These are phyloP conservation scores for Python bivittatus DNA, from an alignment of 2,113 vertebrate species.

Conservation along the genomic window DNA sequence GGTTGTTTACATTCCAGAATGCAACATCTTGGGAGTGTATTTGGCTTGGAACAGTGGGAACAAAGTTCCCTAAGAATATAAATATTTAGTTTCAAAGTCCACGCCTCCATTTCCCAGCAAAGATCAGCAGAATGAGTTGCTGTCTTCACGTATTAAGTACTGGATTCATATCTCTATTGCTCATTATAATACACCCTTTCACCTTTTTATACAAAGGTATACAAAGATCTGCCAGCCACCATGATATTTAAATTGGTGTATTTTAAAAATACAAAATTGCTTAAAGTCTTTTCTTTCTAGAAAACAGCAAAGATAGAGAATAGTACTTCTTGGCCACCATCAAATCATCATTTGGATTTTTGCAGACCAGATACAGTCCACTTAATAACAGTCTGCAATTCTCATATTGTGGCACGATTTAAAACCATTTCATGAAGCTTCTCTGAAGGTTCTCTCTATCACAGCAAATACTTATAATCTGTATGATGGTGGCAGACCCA, in stretches of 20 bases:
- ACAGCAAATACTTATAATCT: neutral
- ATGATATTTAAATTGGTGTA: neutral
- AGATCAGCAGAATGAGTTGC: neutral
- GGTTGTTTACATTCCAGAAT: neutral
- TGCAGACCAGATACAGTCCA: neutral
- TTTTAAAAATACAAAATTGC: neutral
- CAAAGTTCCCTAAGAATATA: neutral
- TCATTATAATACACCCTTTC: neutral
- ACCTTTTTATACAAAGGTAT: neutral
- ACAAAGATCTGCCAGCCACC: neutral
- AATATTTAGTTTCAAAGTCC: conserved; percentile 9
- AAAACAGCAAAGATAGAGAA: neutral
- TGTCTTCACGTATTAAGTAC: neutral
- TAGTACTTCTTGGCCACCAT: neutral
- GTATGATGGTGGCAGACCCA: too few species aligned
- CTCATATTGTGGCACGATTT: neutral
- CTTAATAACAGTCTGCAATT: neutral
- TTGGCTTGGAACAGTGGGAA: neutral
- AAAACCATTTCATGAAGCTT: neutral
- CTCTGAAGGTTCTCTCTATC: neutral
- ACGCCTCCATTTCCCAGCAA: neutral
- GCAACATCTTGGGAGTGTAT: neutral
- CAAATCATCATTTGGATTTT: neutral
- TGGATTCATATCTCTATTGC: neutral
- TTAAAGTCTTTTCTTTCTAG: neutral